A percentile compares a stretch with the other conserved stretches of the same genome.
These are phyloP conservation scores for Brachionus sp. DNA, from an alignment of 1,140 invertebrate species.

Conservation along the genomic window DNA sequence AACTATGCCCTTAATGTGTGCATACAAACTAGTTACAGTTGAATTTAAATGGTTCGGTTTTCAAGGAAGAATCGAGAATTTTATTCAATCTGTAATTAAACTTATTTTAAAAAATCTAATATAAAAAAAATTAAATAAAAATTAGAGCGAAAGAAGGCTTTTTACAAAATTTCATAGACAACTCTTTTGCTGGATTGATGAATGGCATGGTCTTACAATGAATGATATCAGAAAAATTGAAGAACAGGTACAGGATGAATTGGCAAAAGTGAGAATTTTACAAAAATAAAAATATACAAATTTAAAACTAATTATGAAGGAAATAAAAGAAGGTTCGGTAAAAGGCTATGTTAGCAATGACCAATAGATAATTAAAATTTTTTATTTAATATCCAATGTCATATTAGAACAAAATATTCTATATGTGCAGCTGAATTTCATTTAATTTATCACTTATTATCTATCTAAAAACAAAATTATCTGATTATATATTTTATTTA, in stretches of 20 bases:
- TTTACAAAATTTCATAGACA: conserved; percentile 97
- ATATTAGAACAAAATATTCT: not conserved
- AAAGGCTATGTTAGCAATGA: conserved; percentile 3
- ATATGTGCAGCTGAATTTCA: too few species aligned
- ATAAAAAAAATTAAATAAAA: not conserved
- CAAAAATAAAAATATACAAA: not conserved
- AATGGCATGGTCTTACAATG: conserved; percentile 58
- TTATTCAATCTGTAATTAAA: conserved; percentile 58
- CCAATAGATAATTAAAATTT: not conserved
- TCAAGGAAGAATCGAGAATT: conserved; percentile 86
- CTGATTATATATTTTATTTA: too few species aligned
- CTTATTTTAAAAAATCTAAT: not conserved
- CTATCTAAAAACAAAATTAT: too few species aligned
- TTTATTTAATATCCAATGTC: not conserved
- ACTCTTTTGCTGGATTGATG: conserved; percentile 70
- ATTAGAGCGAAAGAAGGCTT: conserved; percentile 58
- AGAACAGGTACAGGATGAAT: conserved; percentile 47
- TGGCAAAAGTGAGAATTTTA: conserved; percentile 5
- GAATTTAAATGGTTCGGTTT: conserved; percentile 99
- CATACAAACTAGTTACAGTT: conserved; percentile 93
- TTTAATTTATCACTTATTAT: too few species aligned
- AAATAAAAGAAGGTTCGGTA: conserved; percentile 7
- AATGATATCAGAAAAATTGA: conserved; percentile 56
- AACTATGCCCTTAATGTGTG: conserved; percentile 64
- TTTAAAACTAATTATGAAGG: not conserved